Percentiles rank a stretch among this genome's conserved stretches.
phyloP scores from a whole-genome alignment of 2,888 invertebrate genomes.

The Hymenopus coronatus region DNA sequence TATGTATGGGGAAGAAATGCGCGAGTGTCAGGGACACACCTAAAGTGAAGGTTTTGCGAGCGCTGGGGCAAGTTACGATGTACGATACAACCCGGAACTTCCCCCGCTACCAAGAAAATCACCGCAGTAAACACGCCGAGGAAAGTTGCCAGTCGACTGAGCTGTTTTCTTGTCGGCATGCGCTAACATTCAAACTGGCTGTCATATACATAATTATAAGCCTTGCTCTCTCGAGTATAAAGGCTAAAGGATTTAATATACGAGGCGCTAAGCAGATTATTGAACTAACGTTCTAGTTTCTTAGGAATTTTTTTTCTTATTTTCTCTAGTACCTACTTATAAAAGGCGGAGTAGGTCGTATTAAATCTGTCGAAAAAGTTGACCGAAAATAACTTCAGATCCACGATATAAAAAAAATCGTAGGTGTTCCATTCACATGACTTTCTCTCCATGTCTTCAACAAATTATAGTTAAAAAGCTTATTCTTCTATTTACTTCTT shows the following conservation, averaged over 20 bases:
- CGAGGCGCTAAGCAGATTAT: not conserved
- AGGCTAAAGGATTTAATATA: not conserved
- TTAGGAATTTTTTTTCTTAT: too few relatives aligned
- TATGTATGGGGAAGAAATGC: not conserved
- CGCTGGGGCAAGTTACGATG: not conserved
- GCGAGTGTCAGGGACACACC: not conserved
- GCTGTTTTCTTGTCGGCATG: not conserved
- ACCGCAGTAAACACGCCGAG: not conserved
- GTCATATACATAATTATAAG: not conserved
- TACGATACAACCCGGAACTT: not conserved
- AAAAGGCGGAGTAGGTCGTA: too few relatives aligned
- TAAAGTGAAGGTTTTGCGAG: not conserved
- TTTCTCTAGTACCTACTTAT: too few relatives aligned
- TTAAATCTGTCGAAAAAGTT: too few relatives aligned
- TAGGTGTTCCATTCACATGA: too few relatives aligned
- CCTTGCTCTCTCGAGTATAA: not conserved
- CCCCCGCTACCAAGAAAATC: not conserved
- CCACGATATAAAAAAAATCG: too few relatives aligned
- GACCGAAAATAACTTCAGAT: too few relatives aligned
- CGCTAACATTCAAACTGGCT: not conserved
- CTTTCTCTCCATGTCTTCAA: too few relatives aligned
- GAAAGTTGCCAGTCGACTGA: not conserved
- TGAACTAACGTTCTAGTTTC: too few relatives aligned
- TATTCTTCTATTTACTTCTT: too few relatives aligned
- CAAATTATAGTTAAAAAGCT: too few relatives aligned